These are phyloP conservation scores for Xylota segnis DNA, from an alignment of 2,888 invertebrate species.

Conservation along the genomic window DNA sequence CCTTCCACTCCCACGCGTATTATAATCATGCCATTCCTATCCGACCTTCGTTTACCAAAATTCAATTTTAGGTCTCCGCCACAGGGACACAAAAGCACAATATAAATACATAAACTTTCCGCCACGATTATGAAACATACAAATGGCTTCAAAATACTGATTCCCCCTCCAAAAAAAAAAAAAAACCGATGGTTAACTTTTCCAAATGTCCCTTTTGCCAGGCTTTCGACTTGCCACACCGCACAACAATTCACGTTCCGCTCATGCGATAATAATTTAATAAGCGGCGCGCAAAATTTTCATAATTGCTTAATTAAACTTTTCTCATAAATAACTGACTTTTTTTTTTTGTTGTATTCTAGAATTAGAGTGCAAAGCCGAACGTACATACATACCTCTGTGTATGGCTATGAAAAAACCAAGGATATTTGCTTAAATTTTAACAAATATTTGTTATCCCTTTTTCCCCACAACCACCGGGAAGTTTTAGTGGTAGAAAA, in stretches of 20 bases:
- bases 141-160: neutral
- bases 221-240: neutral
- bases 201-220: constrained; percentile 18
- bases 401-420: neutral
- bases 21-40: neutral
- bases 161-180: neutral
- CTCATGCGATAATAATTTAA: constrained; percentile 74
- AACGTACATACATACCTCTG: neutral
- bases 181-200: constrained; percentile 18
- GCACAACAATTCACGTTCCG: constrained; percentile 48
- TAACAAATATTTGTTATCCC: constrained; percentile 68
- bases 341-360: constrained; percentile 21
- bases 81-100: constrained; percentile 14
- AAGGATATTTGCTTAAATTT: constrained; percentile 71
- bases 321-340: constrained; percentile 73
- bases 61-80: constrained; percentile 26
- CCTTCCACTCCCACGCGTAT: neutral
- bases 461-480: constrained; percentile 20
- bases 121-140: neutral
- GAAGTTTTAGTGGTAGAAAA: constrained; percentile 38
- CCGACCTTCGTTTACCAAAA: constrained; percentile 20
- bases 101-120: constrained; percentile 17
- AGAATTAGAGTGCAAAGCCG: constrained; percentile 30
- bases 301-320: constrained; percentile 77
- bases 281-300: constrained; percentile 69